Base-by-base conservation (phyloP, 2,888 invertebrate genomes). In the Dolichomitus sp. region DNA sequence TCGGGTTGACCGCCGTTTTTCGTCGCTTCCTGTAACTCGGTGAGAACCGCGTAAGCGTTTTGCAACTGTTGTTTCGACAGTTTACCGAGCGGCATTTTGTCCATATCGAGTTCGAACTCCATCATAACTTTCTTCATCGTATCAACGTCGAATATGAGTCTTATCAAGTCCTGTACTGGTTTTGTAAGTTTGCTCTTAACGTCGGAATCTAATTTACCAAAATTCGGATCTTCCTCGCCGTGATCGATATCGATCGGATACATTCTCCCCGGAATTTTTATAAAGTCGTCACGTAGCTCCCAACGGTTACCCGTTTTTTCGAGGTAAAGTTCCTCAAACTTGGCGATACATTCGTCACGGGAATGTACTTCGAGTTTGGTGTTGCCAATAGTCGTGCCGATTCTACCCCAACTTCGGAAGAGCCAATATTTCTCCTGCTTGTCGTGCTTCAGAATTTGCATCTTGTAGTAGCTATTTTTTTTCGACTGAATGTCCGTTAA, bases 81-180 rank as follows among this genome's bases (percentile, higher is more conserved):
- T 94, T 99, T 99, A 27, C 99, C 99, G 9, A 99, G 94, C 0
- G 99, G 99, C 99, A 99, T 99, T 94, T 99, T 99, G 84, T 99
- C 98, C 88, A 98, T 96, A 93, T 99, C 99, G 87, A 99, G 97
- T 94, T 99, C 99, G 94, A 99, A 99, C 92, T 99, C 99, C 91
- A 97, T 93, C 96, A 99, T 96, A 0, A 98, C 97, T 92, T 96
- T 96, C 92, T 98, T 98, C 99, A 99, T 99, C 7, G 95, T 94
- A 80, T 97, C 95, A 0, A 99, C 96, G 93, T 99, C 98, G 94
- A 99, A 99, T 80, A 99, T 97, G 87, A 97, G 95, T 81, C 96
- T 95, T 23, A 99, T 95, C 4, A 99, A 94, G 81, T 97, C 95
- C 93, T 99, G 98, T 0, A 99, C 96, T 0, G 97, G 95, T 89